A percentile compares a stretch with the other conserved stretches of the same genome.
These are phyloP conservation scores for Eclectus roratus DNA, from an alignment of 2,113 vertebrate species.

Conservation along the genomic window DNA sequence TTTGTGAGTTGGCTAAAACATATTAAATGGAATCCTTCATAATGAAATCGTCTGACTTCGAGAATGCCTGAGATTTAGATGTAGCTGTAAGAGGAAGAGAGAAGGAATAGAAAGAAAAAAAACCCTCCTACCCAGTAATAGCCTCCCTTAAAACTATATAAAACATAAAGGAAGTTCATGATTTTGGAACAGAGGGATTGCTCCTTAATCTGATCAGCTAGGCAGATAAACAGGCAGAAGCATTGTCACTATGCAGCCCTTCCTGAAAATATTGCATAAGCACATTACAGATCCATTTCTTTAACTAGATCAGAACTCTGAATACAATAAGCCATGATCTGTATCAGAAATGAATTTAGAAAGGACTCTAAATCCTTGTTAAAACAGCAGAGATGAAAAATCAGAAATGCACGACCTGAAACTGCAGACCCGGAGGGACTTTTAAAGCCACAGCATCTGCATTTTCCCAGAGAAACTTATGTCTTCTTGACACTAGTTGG, in stretches of 20 bases:
- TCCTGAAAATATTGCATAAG: slow-evolving; percentile 57
- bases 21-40: background rate
- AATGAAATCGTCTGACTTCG: background rate
- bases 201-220: slow-evolving; percentile 39
- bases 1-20: background rate
- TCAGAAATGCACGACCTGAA: slow-evolving; percentile 7
- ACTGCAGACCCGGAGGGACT: background rate
- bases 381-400: slow-evolving; percentile 21
- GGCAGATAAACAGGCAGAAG: slow-evolving; percentile 39
- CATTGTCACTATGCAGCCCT: slow-evolving; percentile 52
- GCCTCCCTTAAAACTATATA: background rate
- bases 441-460: slow-evolving; percentile 48
- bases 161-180: slow-evolving; percentile 24
- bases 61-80: background rate
- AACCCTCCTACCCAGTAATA: background rate
- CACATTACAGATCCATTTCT: slow-evolving; percentile 45
- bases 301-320: slow-evolving; percentile 54
- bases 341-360: slow-evolving; percentile 40
- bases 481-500: slow-evolving; percentile 68
- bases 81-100: background rate
- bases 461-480: slow-evolving; percentile 50
- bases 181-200: slow-evolving; percentile 39
- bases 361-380: slow-evolving; percentile 25
- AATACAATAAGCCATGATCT: slow-evolving; percentile 48
- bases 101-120: background rate